A percentile compares a stretch with the other conserved stretches of the same genome.
phyloP scores from a whole-genome alignment of 2,888 invertebrate genomes.

The Archips crataeganus region DNA sequence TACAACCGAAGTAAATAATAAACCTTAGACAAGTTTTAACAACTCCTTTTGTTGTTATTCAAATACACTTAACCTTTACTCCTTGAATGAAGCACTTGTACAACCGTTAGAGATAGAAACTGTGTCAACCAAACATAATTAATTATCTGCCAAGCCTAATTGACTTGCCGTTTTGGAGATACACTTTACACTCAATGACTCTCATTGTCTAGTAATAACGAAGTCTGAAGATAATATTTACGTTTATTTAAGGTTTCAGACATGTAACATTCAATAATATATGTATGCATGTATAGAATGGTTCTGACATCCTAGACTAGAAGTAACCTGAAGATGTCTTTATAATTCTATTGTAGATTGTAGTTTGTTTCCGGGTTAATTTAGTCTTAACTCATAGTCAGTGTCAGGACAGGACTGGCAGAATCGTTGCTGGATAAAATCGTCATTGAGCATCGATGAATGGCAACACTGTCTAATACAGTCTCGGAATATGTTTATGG shows the following conservation, averaged over 20 bases:
- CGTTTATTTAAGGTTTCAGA: neutral
- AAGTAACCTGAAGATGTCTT: neutral
- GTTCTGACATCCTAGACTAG: neutral
- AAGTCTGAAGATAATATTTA: neutral
- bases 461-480: neutral
- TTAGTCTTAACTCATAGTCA: neutral
- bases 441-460: neutral
- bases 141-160: slow-evolving; percentile 11
- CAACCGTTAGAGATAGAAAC: slow-evolving; percentile 11
- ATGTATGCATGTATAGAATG: neutral
- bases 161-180: slow-evolving; percentile 10
- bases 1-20: neutral
- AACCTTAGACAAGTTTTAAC: neutral
- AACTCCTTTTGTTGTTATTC: slow-evolving; percentile 12
- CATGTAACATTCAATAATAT: neutral
- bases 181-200: neutral
- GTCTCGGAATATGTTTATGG: neutral
- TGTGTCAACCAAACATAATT: slow-evolving; percentile 19
- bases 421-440: neutral
- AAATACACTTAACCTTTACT: slow-evolving; percentile 7
- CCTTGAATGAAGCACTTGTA: slow-evolving; percentile 11
- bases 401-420: neutral
- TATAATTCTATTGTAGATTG: neutral
- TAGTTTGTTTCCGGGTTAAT: neutral
- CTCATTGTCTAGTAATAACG: neutral